Conservation (phyloP, 2,797 vertebrate species). For the Phyllotis vaccarum region DNA sequence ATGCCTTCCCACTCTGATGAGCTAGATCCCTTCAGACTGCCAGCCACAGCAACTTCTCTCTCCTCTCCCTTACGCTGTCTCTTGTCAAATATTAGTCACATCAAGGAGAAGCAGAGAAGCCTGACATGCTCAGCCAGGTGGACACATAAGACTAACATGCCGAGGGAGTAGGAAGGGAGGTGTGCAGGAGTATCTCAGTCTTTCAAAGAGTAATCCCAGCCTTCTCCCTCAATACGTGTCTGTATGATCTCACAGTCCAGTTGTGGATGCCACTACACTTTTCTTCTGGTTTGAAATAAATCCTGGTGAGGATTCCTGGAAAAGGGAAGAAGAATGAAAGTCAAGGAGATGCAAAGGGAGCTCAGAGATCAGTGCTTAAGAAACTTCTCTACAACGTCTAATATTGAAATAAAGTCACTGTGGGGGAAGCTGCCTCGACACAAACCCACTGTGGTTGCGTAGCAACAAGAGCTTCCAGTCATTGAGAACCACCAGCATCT, state of each 20-base stretch:
- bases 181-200: background rate
- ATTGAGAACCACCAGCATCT: background rate
- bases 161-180: background rate
- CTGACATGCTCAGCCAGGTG: background rate
- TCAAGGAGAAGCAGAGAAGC: background rate
- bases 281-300: background rate
- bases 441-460: background rate
- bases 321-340: background rate
- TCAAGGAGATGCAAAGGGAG: background rate
- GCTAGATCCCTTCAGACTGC: background rate
- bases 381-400: background rate
- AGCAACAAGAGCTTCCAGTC: background rate
- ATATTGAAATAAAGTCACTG: background rate
- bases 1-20: rapidly evolving
- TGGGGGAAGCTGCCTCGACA: background rate
- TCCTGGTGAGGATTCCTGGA: background rate
- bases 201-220: background rate
- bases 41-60: background rate
- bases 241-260: background rate
- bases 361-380: background rate
- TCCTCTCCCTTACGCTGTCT: background rate
- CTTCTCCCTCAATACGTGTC: background rate
- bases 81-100: background rate
- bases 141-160: background rate
- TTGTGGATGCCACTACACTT: background rate